phyloP scores from a whole-genome alignment of 2,797 vertebrate genomes.

The Melanotaenia pygmaea region DNA sequence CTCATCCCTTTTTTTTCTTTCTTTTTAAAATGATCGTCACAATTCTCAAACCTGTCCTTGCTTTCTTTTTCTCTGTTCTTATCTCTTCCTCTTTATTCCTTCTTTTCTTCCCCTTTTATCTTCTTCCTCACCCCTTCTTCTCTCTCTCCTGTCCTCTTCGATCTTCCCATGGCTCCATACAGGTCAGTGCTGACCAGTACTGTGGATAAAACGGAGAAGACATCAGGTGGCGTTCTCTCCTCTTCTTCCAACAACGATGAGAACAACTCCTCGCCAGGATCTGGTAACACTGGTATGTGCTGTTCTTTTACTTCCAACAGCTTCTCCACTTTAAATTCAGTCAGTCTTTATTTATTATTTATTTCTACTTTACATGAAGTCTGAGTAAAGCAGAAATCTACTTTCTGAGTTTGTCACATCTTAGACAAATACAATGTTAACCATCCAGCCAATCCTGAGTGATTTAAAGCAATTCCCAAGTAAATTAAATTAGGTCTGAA shows the following conservation, averaged over 20 bases:
- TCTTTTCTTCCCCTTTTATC: background rate
- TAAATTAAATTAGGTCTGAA: too few species aligned
- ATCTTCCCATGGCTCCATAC: constrained; percentile 40
- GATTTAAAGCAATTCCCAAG: too few species aligned
- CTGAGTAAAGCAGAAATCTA: too few species aligned
- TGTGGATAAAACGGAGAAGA: constrained; percentile 84
- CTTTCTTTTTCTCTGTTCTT: constrained; percentile 34
- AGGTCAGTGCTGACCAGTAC: constrained; percentile 86
- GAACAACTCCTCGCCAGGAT: constrained; percentile 78
- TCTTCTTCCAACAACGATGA: constrained; percentile 77
- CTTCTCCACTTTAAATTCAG: background rate
- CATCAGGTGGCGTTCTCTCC: constrained; percentile 77
- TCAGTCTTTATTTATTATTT: background rate
- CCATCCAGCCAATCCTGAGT: too few species aligned
- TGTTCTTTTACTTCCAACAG: too few species aligned
- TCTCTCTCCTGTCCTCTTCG: background rate
- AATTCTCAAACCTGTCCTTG: constrained; percentile 35
- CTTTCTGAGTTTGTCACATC: too few species aligned
- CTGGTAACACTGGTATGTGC: constrained; percentile 72
- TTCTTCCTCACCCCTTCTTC: background rate
- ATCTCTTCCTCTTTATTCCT: background rate
- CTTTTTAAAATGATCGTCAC: constrained; percentile 30
- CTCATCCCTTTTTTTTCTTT: constrained; percentile 4
- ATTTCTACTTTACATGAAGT: too few species aligned
- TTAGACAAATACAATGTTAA: too few species aligned